Evolutionary conservation across 2,797 vertebrate species (phyloP).

Genomic region (Enteromius treurensis): DNA sequence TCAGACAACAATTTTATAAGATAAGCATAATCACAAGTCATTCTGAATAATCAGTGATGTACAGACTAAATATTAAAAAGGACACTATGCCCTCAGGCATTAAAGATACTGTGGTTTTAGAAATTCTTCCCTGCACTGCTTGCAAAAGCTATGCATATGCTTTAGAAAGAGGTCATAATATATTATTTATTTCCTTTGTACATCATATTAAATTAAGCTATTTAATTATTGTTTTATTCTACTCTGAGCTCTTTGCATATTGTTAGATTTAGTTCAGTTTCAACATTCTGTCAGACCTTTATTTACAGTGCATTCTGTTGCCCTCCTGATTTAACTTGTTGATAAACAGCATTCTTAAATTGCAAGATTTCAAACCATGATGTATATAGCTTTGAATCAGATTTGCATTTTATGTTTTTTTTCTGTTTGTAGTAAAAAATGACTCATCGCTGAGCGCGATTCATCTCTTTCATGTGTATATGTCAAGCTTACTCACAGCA

Average conservation of each 20-base stretch:
- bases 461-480: no score
- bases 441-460: no score
- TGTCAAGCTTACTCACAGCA: slow-evolving; percentile 82
- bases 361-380: not conserved
- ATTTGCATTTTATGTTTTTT: not conserved
- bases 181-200: not conserved
- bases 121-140: not conserved
- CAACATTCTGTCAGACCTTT: not conserved
- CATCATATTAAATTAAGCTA: not conserved
- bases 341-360: not conserved
- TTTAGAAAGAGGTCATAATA: not conserved
- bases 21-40: not conserved
- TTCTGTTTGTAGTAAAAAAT: not conserved
- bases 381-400: not conserved
- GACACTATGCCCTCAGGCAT: not conserved
- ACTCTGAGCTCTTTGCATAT: no score
- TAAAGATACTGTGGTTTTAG: not conserved
- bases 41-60: not conserved
- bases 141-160: not conserved
- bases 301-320: not conserved
- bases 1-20: not conserved
- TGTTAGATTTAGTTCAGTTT: not conserved
- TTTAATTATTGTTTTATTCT: not conserved
- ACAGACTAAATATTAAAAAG: not conserved
- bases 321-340: not conserved